Conservation (phyloP, 1,140 invertebrate genomes). For the Copidosoma floridanum region DNA sequence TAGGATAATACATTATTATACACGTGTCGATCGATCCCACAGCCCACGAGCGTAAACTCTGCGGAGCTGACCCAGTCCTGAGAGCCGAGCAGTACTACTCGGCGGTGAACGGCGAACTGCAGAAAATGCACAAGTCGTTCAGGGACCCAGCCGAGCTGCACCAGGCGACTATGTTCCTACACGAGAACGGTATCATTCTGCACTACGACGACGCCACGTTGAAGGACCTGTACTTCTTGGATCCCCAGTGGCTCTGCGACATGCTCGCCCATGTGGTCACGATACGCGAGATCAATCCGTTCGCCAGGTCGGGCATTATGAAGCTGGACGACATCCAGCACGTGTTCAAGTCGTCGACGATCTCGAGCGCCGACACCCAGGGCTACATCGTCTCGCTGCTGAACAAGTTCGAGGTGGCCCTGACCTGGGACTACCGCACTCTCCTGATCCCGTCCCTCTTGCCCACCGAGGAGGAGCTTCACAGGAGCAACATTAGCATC, state of each 20-base stretch:
- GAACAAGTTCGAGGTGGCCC: slow-evolving; percentile 96
- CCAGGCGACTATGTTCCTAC: slow-evolving; percentile 93
- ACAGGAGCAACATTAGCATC: slow-evolving; percentile 53
- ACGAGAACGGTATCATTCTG: slow-evolving; percentile 96
- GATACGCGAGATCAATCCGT: slow-evolving; percentile 93
- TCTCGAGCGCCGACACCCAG: slow-evolving; percentile 64
- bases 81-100: slow-evolving; percentile 81
- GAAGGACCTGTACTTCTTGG: slow-evolving; percentile 91
- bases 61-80: slow-evolving; percentile 82
- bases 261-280: slow-evolving; percentile 95
- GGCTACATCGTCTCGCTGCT: slow-evolving; percentile 87
- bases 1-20: too few relatives aligned
- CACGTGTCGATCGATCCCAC: too few relatives aligned
- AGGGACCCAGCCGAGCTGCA: slow-evolving; percentile 88
- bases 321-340: slow-evolving; percentile 89
- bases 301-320: slow-evolving; percentile 91
- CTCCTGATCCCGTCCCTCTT: slow-evolving; percentile 90
- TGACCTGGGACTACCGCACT: slow-evolving; percentile 93
- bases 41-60: slow-evolving; percentile 67
- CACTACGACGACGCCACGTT: slow-evolving; percentile 97
- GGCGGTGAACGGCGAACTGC: slow-evolving; percentile 70
- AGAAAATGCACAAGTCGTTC: slow-evolving; percentile 67
- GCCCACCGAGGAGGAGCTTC: slow-evolving; percentile 75
- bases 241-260: slow-evolving; percentile 98
- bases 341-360: slow-evolving; percentile 76